These are phyloP conservation scores for Brachynemurus nebulosus DNA, from an alignment of 2,888 invertebrate genomes.

Conservation along the genomic window DNA sequence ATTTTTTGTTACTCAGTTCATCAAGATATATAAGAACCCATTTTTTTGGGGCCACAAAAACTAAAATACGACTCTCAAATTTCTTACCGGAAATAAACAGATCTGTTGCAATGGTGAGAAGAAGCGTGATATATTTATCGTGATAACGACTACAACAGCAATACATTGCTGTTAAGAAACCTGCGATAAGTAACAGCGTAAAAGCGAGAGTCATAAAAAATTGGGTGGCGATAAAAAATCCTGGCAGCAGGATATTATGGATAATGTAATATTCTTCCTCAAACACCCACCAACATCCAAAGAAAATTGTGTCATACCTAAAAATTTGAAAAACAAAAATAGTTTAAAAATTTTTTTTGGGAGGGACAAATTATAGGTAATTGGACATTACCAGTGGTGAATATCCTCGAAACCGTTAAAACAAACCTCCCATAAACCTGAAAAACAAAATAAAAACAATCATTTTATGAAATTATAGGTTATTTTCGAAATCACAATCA, in stretches of 20 bases:
- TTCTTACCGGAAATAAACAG: conserved; percentile 49
- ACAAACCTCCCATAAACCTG: conserved; percentile 92
- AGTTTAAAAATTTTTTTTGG: conserved; percentile 4
- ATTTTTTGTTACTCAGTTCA: no score
- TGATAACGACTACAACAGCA: conserved; percentile 61
- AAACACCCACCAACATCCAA: conserved; percentile 94
- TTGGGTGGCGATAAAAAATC: conserved; percentile 87
- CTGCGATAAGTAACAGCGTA: conserved; percentile 61
- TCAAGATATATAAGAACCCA: no score
- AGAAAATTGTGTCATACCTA: conserved; percentile 65
- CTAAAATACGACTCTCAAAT: not conserved
- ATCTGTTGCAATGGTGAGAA: conserved; percentile 60
- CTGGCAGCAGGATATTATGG: conserved; percentile 74
- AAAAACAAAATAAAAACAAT: conserved; percentile 22
- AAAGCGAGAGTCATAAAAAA: conserved; percentile 84
- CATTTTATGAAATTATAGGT: conserved; percentile 1
- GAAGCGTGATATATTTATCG: conserved; percentile 57
- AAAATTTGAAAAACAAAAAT: not conserved
- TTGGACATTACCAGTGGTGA: conserved; percentile 50
- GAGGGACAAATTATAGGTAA: no score
- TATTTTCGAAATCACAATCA: not conserved
- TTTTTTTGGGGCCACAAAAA: no score
- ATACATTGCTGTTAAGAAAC: conserved; percentile 60
- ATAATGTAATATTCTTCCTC: conserved; percentile 95
- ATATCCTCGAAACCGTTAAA: conserved; percentile 79